Conservation (phyloP, 2,797 vertebrate species). For the Pangasius djambal region DNA sequence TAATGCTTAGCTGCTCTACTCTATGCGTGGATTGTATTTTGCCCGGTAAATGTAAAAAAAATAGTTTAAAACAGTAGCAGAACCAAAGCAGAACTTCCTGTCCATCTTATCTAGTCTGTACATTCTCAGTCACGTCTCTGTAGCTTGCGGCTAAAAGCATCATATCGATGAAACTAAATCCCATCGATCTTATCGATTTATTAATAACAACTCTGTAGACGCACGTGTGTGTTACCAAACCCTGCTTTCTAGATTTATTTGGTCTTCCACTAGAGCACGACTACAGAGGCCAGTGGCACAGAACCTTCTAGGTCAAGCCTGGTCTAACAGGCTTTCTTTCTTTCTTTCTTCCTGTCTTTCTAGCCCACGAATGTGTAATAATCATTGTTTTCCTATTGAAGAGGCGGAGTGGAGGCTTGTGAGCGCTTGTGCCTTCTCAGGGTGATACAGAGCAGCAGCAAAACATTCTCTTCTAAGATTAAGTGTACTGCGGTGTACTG, state of each 20-base stretch:
- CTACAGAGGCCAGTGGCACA: background rate
- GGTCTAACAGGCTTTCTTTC: too few species aligned
- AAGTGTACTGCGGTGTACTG: conserved; percentile 3
- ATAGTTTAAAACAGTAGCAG: too few species aligned
- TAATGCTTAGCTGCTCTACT: too few species aligned
- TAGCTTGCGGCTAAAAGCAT: background rate
- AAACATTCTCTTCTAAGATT: conserved; percentile 25
- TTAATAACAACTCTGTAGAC: background rate
- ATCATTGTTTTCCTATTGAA: background rate
- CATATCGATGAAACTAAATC: background rate
- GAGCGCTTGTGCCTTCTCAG: background rate
- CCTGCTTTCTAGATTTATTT: background rate
- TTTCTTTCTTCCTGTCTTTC: background rate
- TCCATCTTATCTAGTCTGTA: background rate
- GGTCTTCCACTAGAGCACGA: background rate
- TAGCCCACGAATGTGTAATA: background rate
- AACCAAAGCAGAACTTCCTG: background rate
- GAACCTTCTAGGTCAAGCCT: background rate
- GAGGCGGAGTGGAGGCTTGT: background rate
- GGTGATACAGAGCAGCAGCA: conserved; percentile 10
- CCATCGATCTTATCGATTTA: background rate
- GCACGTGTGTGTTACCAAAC: background rate
- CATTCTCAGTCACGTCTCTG: background rate
- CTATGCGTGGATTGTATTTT: too few species aligned
- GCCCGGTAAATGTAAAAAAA: too few species aligned